These are phyloP conservation scores for Cyrtodaria siliqua DNA, from an alignment of 2,888 invertebrate species.

Conservation along the genomic window DNA sequence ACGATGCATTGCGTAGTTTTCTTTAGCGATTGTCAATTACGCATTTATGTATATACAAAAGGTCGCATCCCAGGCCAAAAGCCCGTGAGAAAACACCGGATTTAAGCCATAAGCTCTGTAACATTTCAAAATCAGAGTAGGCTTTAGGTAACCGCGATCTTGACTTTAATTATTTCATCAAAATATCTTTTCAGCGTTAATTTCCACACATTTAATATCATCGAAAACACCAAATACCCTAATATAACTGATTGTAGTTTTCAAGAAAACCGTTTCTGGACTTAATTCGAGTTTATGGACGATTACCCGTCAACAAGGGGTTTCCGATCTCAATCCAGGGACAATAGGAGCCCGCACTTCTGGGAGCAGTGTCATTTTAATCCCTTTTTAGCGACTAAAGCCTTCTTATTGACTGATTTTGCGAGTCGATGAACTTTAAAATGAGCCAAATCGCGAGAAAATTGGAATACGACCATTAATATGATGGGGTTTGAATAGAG, in stretches of 20 bases:
- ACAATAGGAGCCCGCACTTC: constrained; percentile 45
- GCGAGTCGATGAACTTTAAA: constrained; percentile 59
- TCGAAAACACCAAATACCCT: constrained; percentile 20
- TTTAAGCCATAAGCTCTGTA: too few species aligned
- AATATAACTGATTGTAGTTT: constrained; percentile 29
- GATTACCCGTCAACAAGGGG: constrained; percentile 51
- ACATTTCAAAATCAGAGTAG: too few species aligned
- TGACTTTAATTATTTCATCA: constrained; percentile 61
- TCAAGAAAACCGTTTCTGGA: constrained; percentile 38
- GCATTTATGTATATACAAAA: too few species aligned
- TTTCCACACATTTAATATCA: constrained; percentile 53
- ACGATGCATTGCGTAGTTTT: too few species aligned
- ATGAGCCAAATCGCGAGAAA: constrained; percentile 63
- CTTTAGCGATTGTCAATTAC: too few species aligned
- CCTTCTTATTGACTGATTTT: constrained; percentile 64
- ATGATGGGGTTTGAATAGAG: constrained; percentile 8
- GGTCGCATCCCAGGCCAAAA: too few species aligned
- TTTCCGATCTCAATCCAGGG: constrained; percentile 37
- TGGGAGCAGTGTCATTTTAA: constrained; percentile 59
- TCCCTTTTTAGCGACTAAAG: constrained; percentile 62
- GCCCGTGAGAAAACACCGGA: constrained; percentile 35
- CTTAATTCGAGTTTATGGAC: constrained; percentile 62
- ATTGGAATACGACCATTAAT: constrained; percentile 52
- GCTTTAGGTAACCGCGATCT: constrained; percentile 16
- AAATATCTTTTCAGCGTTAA: constrained; percentile 46